phyloP scores from a whole-genome alignment of 2,797 vertebrate genomes.

The Geotrypetes seraphini region DNA sequence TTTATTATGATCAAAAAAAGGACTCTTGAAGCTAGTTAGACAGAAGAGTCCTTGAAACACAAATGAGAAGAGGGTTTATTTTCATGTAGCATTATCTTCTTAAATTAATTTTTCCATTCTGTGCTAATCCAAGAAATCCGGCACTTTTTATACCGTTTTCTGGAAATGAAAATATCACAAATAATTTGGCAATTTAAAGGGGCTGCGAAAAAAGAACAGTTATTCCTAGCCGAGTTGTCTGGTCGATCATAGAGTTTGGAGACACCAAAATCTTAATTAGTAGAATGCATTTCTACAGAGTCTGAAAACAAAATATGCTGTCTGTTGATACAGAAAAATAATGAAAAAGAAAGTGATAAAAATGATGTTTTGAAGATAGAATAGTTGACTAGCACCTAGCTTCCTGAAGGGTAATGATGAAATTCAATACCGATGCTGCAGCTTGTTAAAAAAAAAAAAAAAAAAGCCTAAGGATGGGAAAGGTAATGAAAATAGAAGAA shows the following conservation, averaged over 20 bases:
- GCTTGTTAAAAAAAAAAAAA: too few relatives aligned
- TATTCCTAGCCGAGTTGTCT: constrained; percentile 15
- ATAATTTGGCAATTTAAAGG: constrained; percentile 18
- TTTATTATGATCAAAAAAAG: constrained; percentile 72
- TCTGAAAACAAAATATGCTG: constrained; percentile 15
- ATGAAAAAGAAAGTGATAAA: background rate
- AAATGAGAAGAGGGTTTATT: constrained; percentile 51
- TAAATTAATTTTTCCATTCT: constrained; percentile 45
- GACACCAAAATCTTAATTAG: constrained; percentile 20
- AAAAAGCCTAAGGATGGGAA: accelerated
- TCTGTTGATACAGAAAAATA: constrained; percentile 21
- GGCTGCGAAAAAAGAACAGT: constrained; percentile 6
- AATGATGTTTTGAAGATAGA: constrained; percentile 10
- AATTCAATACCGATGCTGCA: constrained; percentile 1
- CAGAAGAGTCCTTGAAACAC: constrained; percentile 64
- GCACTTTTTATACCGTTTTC: constrained; percentile 13
- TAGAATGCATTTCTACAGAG: constrained; percentile 6
- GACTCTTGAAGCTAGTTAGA: constrained; percentile 64
- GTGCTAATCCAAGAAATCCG: constrained; percentile 21
- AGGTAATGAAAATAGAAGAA: constrained; percentile 1
- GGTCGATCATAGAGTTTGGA: background rate
- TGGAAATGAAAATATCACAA: constrained; percentile 26
- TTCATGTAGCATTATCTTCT: constrained; percentile 42
- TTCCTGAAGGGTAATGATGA: constrained; percentile 1
- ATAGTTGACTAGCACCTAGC: constrained; percentile 5